Conservation (phyloP, 2,113 vertebrate species). For the Mystacornis crossleyi region DNA sequence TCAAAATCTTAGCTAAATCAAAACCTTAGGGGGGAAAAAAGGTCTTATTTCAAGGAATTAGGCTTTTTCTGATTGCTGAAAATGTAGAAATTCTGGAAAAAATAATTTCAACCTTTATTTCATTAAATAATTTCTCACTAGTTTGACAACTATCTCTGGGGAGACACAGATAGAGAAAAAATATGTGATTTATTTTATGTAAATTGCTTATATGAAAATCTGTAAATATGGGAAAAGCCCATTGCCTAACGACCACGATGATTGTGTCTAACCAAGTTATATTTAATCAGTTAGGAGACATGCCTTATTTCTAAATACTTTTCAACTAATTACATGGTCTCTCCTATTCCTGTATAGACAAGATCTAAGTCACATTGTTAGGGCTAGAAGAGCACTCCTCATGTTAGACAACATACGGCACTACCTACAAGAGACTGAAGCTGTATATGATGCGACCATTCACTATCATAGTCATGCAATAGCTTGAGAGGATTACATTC, state of each 20-base stretch:
- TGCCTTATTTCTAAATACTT: background rate
- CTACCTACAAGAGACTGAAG: background rate
- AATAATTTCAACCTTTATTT: background rate
- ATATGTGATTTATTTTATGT: background rate
- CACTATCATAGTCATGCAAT: background rate
- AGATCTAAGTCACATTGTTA: background rate
- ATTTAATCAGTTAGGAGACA: background rate
- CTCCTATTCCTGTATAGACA: background rate
- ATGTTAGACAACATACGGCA: background rate
- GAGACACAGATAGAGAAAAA: background rate
- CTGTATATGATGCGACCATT: background rate
- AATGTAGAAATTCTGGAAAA: background rate
- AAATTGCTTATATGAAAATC: background rate
- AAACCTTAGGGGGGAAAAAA: background rate
- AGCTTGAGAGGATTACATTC: background rate
- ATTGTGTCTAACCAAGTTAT: background rate
- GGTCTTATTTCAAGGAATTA: background rate
- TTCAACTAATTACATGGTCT: background rate
- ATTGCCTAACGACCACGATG: background rate
- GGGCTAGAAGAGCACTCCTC: background rate
- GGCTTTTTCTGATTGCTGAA: background rate
- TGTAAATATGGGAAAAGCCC: background rate
- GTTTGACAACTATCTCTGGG: background rate
- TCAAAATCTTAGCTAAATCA: background rate
- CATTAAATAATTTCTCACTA: background rate